Evolutionary conservation across 2,888 invertebrate genomes (phyloP).

Genomic region (Uloborus plumipes): DNA sequence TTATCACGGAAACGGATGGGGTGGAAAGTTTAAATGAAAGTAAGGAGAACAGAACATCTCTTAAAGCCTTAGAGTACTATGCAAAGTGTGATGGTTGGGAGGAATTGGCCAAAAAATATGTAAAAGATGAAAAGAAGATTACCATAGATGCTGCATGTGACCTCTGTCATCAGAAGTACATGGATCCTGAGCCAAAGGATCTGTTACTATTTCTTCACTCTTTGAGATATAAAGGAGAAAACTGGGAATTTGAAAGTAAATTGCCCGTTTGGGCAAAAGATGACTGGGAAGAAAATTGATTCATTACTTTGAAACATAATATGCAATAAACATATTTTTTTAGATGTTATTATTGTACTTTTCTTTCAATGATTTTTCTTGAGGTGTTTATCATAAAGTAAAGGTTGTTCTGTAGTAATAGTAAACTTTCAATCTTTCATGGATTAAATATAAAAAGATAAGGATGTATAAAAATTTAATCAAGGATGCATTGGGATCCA

Average conservation of each 20-base stretch:
- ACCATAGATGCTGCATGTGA: conserved; percentile 89
- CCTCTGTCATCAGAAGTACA: conserved; percentile 91
- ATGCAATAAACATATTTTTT: no score
- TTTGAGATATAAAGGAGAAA: conserved; percentile 81
- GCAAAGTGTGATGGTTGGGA: conserved; percentile 43
- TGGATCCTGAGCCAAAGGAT: conserved; percentile 91
- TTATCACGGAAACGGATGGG: background rate
- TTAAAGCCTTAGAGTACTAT: conserved; percentile 48
- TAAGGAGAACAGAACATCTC: conserved; percentile 31
- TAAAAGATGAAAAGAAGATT: conserved; percentile 78
- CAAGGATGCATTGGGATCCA: no score
- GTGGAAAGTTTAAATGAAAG: background rate
- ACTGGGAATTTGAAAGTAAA: conserved; percentile 93
- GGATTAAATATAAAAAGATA: no score
- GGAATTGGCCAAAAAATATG: conserved; percentile 73
- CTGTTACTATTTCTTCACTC: conserved; percentile 97
- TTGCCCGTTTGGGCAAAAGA: conserved; percentile 92
- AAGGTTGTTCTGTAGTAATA: no score
- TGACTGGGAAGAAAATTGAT: conserved; percentile 80
- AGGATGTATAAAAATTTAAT: no score
- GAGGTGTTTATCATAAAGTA: no score
- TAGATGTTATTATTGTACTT: no score
- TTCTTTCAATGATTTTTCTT: no score
- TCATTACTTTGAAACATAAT: background rate
- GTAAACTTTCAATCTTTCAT: no score